Percentiles rank a stretch among this genome's conserved stretches.
phyloP scores from a whole-genome alignment of 2,888 invertebrate genomes.

The Sphaerophoria taeniata region DNA sequence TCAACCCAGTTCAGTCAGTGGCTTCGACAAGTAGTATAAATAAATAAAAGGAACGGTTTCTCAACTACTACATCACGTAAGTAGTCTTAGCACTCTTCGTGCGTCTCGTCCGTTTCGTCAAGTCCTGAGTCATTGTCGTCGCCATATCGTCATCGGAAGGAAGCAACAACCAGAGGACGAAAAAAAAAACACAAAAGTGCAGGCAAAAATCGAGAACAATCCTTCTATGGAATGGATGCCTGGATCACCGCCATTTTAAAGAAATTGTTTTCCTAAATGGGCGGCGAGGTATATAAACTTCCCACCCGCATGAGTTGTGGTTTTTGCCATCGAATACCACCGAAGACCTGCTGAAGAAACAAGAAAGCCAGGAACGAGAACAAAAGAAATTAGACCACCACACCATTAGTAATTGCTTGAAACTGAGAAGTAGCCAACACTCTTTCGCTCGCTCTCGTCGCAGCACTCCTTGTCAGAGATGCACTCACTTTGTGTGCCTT shows the following conservation, averaged over 20 bases:
- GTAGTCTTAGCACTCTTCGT: background rate
- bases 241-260: conserved; percentile 68
- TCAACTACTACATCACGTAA: conserved; percentile 32
- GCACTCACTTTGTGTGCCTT: conserved; percentile 40
- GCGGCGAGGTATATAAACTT: conserved; percentile 44
- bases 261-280: conserved; percentile 59
- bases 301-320: conserved; percentile 55
- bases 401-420: conserved; percentile 73
- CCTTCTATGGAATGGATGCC: conserved; percentile 43
- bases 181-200: background rate
- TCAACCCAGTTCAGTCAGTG: conserved; percentile 23
- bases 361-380: conserved; percentile 1
- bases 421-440: conserved; percentile 70
- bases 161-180: background rate
- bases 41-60: conserved; percentile 42
- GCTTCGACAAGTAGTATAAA: conserved; percentile 47
- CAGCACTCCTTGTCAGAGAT: background rate
- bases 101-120: no score
- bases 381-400: conserved; percentile 66
- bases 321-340: background rate
- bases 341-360: conserved; percentile 5
- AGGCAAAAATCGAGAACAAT: conserved; percentile 57
- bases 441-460: conserved; percentile 21
- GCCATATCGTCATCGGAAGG: background rate
- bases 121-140: background rate